Conservation (phyloP, 2,888 invertebrate species). For the Suillia variegata region DNA sequence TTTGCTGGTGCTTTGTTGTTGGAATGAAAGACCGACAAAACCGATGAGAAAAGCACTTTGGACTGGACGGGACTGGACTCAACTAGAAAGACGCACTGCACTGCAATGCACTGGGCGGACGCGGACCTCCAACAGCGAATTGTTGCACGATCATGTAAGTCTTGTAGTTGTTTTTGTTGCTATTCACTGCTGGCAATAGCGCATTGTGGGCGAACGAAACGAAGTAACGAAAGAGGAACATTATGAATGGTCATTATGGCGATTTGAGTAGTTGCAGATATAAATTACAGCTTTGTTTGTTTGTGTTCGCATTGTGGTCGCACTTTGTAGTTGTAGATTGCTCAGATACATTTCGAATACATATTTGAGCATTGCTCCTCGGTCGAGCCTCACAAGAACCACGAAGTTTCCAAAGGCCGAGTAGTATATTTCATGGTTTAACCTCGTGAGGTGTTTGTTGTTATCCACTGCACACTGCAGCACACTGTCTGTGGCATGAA, state of each 20-base stretch:
- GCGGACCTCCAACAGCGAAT: slow-evolving; percentile 34
- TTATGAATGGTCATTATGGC: slow-evolving; percentile 17
- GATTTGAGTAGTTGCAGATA: slow-evolving; percentile 20
- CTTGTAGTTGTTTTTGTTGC: slow-evolving; percentile 13
- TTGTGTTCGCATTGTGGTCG: slow-evolving; percentile 6
- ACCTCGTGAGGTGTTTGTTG: too few species aligned
- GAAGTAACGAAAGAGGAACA: too few species aligned
- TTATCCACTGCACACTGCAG: too few species aligned
- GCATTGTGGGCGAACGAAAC: background rate
- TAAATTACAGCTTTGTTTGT: slow-evolving; percentile 21
- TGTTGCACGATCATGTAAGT: slow-evolving; percentile 32
- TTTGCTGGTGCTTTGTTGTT: slow-evolving; percentile 11
- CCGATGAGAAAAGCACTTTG: slow-evolving; percentile 29
- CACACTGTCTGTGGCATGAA: background rate
- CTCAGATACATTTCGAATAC: background rate
- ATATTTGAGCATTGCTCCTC: background rate
- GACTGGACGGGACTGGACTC: too few species aligned
- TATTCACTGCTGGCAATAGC: background rate
- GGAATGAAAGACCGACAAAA: slow-evolving; percentile 19
- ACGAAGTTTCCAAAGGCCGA: too few species aligned
- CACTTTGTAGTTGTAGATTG: slow-evolving; percentile 24
- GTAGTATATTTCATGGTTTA: too few species aligned
- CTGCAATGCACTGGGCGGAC: slow-evolving; percentile 8
- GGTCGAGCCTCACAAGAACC: background rate
- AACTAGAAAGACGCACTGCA: too few species aligned